Base-by-base conservation (phyloP, 2,888 invertebrate genomes). In the Heterodera filipjevi region DNA sequence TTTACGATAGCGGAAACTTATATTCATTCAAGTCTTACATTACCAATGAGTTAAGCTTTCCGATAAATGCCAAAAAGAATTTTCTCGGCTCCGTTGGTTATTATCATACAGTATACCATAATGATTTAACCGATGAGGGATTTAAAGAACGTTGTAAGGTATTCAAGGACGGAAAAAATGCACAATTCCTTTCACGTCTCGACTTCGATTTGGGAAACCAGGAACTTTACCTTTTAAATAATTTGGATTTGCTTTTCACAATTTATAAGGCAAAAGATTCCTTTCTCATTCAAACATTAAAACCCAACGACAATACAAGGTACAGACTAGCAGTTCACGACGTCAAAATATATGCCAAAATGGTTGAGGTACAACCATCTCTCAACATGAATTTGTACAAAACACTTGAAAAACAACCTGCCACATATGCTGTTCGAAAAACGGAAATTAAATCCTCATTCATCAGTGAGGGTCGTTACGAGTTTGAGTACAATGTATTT, bases 181-280 rank as follows among this genome's bases (percentile, higher is more conserved):
- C 59, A 0, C 64, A 79, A 27, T 30, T 80, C n/a, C n/a, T 79
- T 12, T 30, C 80, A n/a, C 59, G 66, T 30, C 32, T 79, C n/a
- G 71, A 79, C 32, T 80, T 80, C 32, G 80, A 80, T 46, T 32
- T 80, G 19, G 81, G 73, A 2, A 80, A 80, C 30, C 80, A 80
- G 46, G 49, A 73, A 19, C 44, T 75, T n/a, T n/a, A n/a, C n/a
- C n/a, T n/a, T n/a, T n/a, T n/a, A n/a, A n/a, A n/a, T n/a, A n/a
- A n/a, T n/a, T n/a, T n/a, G n/a, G n/a, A n/a, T n/a, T n/a, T n/a
- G n/a, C n/a, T n/a, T n/a, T n/a, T n/a, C n/a, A n/a, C n/a, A n/a
- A n/a, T n/a, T n/a, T n/a, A n/a, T n/a, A n/a, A n/a, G n/a, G n/a
- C n/a, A n/a, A n/a, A n/a, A n/a, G n/a, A n/a, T n/a, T n/a, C n/a